Evolutionary conservation across 2,797 vertebrate genomes (phyloP).

Genomic region (Perdix hodgsoniae): DNA sequence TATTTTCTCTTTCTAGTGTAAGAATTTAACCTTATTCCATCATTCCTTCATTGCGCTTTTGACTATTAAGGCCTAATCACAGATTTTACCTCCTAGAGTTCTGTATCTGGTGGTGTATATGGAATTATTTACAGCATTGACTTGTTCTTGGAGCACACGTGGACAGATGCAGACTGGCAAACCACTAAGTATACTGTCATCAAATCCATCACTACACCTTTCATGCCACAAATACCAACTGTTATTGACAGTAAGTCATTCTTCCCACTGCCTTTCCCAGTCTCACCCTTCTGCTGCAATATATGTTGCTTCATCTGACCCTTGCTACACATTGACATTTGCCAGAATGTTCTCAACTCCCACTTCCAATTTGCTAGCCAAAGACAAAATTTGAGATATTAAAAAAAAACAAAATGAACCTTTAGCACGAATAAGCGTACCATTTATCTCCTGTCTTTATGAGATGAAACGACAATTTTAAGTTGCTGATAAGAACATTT

Average conservation of each 20-base stretch:
- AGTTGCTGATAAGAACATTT: background rate
- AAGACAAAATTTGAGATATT: background rate
- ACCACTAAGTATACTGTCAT: constrained; percentile 62
- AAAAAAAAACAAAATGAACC: background rate
- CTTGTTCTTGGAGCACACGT: constrained; percentile 68
- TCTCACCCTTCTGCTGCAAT: background rate
- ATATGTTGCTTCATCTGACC: background rate
- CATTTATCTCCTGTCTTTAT: background rate
- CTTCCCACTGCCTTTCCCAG: background rate
- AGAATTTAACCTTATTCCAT: background rate
- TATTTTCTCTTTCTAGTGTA: background rate
- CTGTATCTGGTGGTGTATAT: constrained; percentile 33
- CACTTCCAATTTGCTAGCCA: background rate
- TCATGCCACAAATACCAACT: constrained; percentile 63
- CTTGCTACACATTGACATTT: background rate
- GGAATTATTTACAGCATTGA: constrained; percentile 62
- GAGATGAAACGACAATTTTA: background rate
- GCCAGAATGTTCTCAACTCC: background rate
- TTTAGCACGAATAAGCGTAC: background rate
- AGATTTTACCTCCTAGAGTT: constrained; percentile 63
- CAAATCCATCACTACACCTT: constrained; percentile 68
- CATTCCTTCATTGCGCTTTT: background rate
- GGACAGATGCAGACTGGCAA: constrained; percentile 65
- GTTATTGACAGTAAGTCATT: constrained; percentile 67
- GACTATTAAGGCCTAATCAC: background rate